Percentiles rank a stretch among this genome's conserved stretches.
These are phyloP conservation scores for Gymnothorax reevesii DNA, from an alignment of 2,797 vertebrate genomes.

Conservation along the genomic window DNA sequence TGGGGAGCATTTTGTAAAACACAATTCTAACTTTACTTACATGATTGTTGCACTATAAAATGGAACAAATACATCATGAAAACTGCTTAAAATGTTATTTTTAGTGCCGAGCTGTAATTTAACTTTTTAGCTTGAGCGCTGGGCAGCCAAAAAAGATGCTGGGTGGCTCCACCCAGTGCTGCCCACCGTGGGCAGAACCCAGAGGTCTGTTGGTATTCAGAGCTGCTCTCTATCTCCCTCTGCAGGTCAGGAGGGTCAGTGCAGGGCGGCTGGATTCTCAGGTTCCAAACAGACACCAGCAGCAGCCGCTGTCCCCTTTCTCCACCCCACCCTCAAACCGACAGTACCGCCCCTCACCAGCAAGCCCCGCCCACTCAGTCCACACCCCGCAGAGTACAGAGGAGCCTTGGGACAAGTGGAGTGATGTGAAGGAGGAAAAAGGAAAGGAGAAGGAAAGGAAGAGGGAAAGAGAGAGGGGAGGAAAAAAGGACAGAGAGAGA, in stretches of 20 bases:
- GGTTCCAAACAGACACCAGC: constrained; percentile 34
- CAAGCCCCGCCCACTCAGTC: constrained; percentile 27
- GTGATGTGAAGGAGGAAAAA: constrained; percentile 49
- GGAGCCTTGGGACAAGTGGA: constrained; percentile 45
- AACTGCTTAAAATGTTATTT: no score
- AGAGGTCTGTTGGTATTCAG: no score
- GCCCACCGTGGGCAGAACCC: no score
- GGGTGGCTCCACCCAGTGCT: no score
- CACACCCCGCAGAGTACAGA: constrained; percentile 35
- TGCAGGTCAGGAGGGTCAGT: constrained; percentile 39
- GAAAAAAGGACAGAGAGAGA: constrained; percentile 55
- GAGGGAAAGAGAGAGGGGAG: constrained; percentile 40
- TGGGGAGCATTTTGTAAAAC: no score
- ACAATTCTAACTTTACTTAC: no score
- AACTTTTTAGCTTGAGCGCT: no score
- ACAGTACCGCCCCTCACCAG: constrained; percentile 36
- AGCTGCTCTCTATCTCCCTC: constrained; percentile 21
- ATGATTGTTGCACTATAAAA: no score
- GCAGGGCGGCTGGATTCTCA: constrained; percentile 36
- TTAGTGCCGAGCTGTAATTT: no score
- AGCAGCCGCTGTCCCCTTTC: constrained; percentile 36
- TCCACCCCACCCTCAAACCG: constrained; percentile 40
- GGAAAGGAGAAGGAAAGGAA: constrained; percentile 46
- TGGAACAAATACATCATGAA: no score
- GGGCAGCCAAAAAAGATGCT: no score